Base-by-base conservation (phyloP, 2,888 invertebrate genomes). In the Loripinus fragilis region DNA sequence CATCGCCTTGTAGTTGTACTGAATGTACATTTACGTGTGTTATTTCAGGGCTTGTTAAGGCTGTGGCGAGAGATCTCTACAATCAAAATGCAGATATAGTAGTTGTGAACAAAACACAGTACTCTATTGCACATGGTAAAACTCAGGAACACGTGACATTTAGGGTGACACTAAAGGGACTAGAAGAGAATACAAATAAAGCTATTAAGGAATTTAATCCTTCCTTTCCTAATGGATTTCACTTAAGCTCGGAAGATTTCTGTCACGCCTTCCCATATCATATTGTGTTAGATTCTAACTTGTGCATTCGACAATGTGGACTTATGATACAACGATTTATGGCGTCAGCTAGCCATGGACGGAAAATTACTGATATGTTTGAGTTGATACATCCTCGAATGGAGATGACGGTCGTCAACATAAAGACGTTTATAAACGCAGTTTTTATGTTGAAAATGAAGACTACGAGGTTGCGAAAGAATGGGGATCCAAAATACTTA, bases 191-290 rank as follows among this genome's bases (percentile, higher is more conserved):
- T 23, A 68, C 38, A 33, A 35, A 70, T 5, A 60, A 71, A 55
- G 71, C 68, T 3, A 15, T 67, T 1, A 72, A 71, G 35, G 69
- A 55, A 55, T 80, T 80, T 25, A 76, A 78, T 55, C 86, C 86
- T 20, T 52, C 52, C 12, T 52, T 52, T 52, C 83, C 80, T 0
- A 48, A 76, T 7, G 74, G 71, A 33, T 86, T 88, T 25, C 83
- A 79, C 10, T 84, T 90, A 30, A 87, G 81, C 68, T 85, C 88
- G 5, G 81, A 85, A 25, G 85, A 88, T 55, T 91, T 92, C 78
- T 91, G 91, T 81, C 73, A 87, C 1, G 89, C 90, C 8, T 90
- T 92, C 67, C 92, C 92, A 0, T 92, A 91, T 70, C 92, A 92
- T 81, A 80, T 92, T n/a, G 87, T 92, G 7, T 91, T 92, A 74